Evolutionary conservation across 2,797 vertebrate species (phyloP).

Genomic region (Lutra lutra): DNA sequence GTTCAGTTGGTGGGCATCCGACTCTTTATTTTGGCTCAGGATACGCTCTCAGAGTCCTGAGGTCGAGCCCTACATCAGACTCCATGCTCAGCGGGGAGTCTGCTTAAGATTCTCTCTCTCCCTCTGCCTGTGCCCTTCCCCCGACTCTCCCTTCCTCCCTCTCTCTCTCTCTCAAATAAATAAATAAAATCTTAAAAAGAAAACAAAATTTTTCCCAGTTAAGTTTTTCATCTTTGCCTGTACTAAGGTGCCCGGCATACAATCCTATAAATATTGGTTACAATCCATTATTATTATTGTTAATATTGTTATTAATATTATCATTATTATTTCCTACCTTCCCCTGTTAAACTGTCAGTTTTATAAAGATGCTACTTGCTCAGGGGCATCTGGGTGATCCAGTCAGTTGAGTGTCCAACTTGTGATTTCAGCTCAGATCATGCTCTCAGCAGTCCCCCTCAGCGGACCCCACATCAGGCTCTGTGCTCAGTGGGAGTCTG

Average conservation of each 20-base stretch:
- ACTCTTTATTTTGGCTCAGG: not conserved
- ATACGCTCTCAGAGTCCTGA: not conserved
- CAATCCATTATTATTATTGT: not conserved
- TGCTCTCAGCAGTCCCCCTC: not conserved
- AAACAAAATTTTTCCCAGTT: not conserved
- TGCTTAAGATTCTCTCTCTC: not conserved
- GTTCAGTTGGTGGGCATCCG: not conserved
- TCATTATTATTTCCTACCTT: not conserved
- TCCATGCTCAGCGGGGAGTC: not conserved
- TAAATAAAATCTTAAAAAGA: not conserved
- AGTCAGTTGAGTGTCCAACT: not conserved
- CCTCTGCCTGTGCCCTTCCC: not conserved
- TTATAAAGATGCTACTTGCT: not conserved
- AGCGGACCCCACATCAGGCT: not conserved
- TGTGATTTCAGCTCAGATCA: not conserved
- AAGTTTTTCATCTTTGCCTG: not conserved
- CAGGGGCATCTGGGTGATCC: not conserved
- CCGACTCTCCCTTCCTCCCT: not conserved
- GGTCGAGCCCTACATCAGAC: not conserved
- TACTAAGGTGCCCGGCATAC: not conserved
- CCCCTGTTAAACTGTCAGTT: not conserved
- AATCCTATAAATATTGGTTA: not conserved
- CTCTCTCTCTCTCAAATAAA: not conserved
- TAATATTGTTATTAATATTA: not conserved
- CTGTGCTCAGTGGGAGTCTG: not conserved